phyloP scores from a whole-genome alignment of 2,113 vertebrate genomes.

The Colistium nudipinnis region DNA sequence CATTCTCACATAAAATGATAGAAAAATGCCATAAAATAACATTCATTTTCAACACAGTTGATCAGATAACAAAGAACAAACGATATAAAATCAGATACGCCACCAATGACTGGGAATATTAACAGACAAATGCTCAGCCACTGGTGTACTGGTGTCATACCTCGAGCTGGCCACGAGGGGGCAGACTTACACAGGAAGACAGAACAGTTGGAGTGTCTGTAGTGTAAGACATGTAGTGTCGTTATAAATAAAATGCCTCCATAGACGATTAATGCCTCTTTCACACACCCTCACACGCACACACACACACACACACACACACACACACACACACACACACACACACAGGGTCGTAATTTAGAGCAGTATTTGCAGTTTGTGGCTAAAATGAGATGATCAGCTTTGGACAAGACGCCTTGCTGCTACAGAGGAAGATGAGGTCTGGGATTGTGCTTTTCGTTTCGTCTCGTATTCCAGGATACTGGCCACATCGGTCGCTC shows the following conservation, averaged over 20 bases:
- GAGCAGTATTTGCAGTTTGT: conserved; percentile 12
- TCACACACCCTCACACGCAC: conserved; percentile 3
- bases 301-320: conserved; percentile 5
- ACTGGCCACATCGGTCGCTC: conserved; percentile 62
- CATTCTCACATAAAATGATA: conserved; percentile 1
- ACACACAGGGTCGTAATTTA: conserved; percentile 18
- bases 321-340: neutral
- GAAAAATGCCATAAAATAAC: conserved; percentile 29
- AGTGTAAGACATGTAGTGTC: conserved; percentile 57
- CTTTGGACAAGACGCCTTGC: conserved; percentile 22
- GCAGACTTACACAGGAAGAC: conserved; percentile 54
- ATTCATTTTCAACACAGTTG: conserved; percentile 20
- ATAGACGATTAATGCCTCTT: conserved; percentile 7
- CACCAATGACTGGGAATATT: neutral
- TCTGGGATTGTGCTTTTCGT: conserved; percentile 51
- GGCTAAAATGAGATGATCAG: conserved; percentile 35
- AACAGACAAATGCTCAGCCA: conserved; percentile 15
- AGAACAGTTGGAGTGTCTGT: neutral
- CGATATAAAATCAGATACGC: neutral
- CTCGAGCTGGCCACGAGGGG: conserved; percentile 51
- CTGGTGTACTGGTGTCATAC: conserved; percentile 30
- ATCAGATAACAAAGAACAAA: conserved; percentile 24
- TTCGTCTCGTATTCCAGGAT: conserved; percentile 29
- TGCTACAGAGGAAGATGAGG: conserved; percentile 36
- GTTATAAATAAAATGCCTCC: conserved; percentile 54